Conservation (phyloP, 2,113 vertebrate species). For the Otocyon megalotis region DNA sequence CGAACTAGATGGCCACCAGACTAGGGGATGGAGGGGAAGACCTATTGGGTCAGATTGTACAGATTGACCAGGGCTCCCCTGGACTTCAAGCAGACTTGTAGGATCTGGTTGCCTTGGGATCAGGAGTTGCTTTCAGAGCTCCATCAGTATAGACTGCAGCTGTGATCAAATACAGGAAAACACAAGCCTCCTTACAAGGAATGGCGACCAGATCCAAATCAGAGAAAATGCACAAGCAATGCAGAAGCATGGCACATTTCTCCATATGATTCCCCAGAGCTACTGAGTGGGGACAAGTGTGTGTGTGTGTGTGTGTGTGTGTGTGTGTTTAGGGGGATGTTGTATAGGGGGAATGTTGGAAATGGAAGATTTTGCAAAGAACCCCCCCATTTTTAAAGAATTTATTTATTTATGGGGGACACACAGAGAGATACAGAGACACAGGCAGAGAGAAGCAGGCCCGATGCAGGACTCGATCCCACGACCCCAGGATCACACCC, state of each 20-base stretch:
- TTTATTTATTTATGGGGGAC: too few relatives aligned
- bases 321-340: too few relatives aligned
- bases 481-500: too few relatives aligned
- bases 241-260: neutral
- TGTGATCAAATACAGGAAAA: neutral
- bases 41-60: rapidly evolving
- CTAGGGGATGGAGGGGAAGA: neutral
- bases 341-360: rapidly evolving
- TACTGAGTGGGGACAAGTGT: neutral
- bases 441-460: too few relatives aligned
- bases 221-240: neutral
- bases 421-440: too few relatives aligned
- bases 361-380: neutral
- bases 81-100: neutral
- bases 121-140: neutral
- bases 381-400: too few relatives aligned
- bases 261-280: neutral
- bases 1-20: neutral
- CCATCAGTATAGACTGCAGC: neutral
- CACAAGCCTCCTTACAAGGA: neutral
- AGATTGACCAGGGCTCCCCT: neutral
- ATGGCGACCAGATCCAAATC: neutral
- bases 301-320: rapidly evolving
- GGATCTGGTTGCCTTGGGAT: neutral
- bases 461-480: too few relatives aligned